A percentile compares a stretch with the other conserved stretches of the same genome.
These are phyloP conservation scores for Malthinus seriepunctatus DNA, from an alignment of 2,888 invertebrate species.

Conservation along the genomic window DNA sequence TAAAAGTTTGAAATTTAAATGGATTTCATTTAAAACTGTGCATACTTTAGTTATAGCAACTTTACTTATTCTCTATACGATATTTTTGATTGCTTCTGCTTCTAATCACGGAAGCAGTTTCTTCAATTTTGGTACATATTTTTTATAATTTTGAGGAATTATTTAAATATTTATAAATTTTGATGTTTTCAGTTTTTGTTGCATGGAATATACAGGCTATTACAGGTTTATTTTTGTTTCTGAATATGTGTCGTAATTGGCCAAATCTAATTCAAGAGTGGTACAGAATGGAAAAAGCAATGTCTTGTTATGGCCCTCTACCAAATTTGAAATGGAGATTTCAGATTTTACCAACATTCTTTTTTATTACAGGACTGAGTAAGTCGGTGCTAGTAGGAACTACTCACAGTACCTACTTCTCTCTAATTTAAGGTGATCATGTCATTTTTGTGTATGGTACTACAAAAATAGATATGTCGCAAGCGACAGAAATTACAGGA, in stretches of 20 bases:
- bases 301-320: constrained; percentile 10
- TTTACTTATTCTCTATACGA: constrained; percentile 6
- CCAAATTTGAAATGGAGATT: constrained; percentile 13
- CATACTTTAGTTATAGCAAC: constrained; percentile 5
- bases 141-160: constrained; percentile 4
- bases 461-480: constrained; percentile 2
- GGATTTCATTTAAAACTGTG: constrained; percentile 16
- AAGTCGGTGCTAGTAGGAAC: not conserved
- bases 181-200: constrained; percentile 17
- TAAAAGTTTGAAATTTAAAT: constrained; percentile 14
- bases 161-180: not conserved
- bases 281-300: constrained; percentile 23
- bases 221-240: constrained; percentile 12
- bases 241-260: constrained; percentile 22
- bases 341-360: constrained; percentile 10
- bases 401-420: too few species aligned
- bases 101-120: constrained; percentile 8
- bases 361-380: constrained; percentile 17
- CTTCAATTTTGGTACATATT: constrained; percentile 18
- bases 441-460: constrained; percentile 11
- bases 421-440: constrained; percentile 25
- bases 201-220: constrained; percentile 23
- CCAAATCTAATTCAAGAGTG: constrained; percentile 23
- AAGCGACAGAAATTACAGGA: not conserved
- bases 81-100: constrained; percentile 1